Conservation (phyloP, 2,888 invertebrate species). For the Sclerodermus sp. region DNA sequence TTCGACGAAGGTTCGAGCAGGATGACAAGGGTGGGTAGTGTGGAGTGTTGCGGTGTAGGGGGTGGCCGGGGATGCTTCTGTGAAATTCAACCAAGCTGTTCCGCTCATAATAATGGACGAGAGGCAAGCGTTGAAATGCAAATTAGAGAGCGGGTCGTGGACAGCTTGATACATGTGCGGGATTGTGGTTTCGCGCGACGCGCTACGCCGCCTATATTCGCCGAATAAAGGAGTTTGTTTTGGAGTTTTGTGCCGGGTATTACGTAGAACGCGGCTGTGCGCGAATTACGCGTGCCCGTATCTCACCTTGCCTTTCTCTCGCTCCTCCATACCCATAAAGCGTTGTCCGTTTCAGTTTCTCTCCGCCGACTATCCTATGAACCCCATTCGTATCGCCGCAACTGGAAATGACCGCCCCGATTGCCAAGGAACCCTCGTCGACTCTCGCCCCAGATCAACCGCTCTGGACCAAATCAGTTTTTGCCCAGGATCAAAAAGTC, state of each 20-base stretch:
- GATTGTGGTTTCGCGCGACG: constrained; percentile 52
- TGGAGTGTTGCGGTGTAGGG: constrained; percentile 3
- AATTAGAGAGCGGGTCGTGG: constrained; percentile 54
- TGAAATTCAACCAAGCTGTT: constrained; percentile 55
- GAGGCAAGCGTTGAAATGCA: constrained; percentile 56
- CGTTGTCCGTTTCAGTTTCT: no score
- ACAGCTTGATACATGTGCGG: constrained; percentile 56
- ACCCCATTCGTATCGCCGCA: no score
- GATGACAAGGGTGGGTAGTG: constrained; percentile 8
- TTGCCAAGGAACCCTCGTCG: no score
- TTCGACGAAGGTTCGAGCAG: neutral
- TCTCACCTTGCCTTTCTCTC: neutral
- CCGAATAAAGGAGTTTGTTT: constrained; percentile 49
- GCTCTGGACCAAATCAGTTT: no score
- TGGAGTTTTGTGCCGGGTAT: constrained; percentile 33
- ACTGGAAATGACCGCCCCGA: no score
- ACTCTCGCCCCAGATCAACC: no score
- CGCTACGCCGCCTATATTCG: constrained; percentile 44
- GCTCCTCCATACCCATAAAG: no score
- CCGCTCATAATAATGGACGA: constrained; percentile 54
- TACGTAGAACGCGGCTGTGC: neutral
- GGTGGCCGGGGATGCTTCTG: constrained; percentile 26
- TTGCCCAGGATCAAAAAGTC: no score
- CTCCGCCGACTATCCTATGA: no score
- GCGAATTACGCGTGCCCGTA: neutral